A percentile compares a stretch with the other conserved stretches of the same genome.
These are phyloP conservation scores for Masnerella sp. DNA, from an alignment of 2,888 invertebrate species.

Conservation along the genomic window DNA sequence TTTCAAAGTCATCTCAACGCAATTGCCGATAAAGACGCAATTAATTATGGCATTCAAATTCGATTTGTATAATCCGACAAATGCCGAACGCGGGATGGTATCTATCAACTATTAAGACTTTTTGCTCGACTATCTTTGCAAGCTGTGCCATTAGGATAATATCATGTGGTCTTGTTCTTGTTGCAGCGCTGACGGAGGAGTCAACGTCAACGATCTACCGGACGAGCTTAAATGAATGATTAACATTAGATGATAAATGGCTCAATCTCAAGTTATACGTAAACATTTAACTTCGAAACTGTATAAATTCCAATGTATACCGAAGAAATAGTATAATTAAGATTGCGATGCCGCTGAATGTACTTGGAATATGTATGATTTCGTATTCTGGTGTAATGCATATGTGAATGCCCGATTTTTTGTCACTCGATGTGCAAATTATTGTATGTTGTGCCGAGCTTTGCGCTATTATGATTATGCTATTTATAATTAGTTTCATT, in stretches of 20 bases:
- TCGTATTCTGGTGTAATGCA: constrained; percentile 41
- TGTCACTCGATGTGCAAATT: constrained; percentile 41
- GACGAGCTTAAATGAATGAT: constrained; percentile 46
- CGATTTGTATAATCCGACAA: constrained; percentile 45
- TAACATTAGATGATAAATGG: constrained; percentile 50
- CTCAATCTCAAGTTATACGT: constrained; percentile 54
- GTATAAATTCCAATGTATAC: constrained; percentile 54
- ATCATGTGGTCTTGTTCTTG: constrained; percentile 13
- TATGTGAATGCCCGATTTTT: constrained; percentile 52
- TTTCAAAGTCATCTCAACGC: constrained; percentile 31
- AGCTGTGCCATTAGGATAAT: neutral
- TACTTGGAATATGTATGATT: constrained; percentile 52
- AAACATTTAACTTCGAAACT: constrained; percentile 36
- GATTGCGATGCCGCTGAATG: constrained; percentile 43
- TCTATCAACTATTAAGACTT: constrained; percentile 20
- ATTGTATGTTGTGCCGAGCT: constrained; percentile 49
- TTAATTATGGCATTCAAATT: constrained; percentile 43
- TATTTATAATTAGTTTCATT: constrained; percentile 54
- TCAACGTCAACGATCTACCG: constrained; percentile 21
- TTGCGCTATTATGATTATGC: constrained; percentile 32
- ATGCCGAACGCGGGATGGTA: constrained; percentile 2
- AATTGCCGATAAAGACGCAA: constrained; percentile 38
- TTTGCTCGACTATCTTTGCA: constrained; percentile 1
- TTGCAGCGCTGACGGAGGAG: constrained; percentile 31
- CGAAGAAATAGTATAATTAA: constrained; percentile 55